Evolutionary conservation across 2,888 invertebrate species (phyloP), one percentile per base, ranked within the genome.

Genomic region (Ditula angustiorana): DNA sequence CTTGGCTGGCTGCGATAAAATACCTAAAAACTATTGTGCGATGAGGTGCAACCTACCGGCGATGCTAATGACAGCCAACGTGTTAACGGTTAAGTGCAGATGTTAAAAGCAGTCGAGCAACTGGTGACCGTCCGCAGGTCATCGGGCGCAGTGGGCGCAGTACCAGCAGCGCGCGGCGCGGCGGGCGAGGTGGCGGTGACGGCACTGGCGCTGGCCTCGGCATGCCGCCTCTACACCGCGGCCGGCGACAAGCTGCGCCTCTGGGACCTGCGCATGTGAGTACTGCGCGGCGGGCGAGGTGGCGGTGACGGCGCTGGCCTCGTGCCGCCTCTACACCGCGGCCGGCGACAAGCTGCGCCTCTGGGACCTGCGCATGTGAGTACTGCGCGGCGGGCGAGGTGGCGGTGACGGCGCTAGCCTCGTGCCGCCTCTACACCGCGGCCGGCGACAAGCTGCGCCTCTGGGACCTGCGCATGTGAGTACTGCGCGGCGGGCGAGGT

Each of bases 211-310:
- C 87, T 96, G 5, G 94, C 95, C 56, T 85, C 94, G n/a, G 68
- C 95, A 90, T 74, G 94, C 87, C 73, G 94, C 35, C 92, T 98
- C 0, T 97, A 96, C 87, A 95, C 96, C 13, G 97, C 97, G 3
- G 95, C 96, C 7, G 96, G 96, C 8, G 97, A 96, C 82, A 95
- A 96, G 76, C 95, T 97, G 57, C 93, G 96, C n/a, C 94, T 97
- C 8, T 97, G 97, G 97, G 97, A 98, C 85, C 83, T 97, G 11
- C 90, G 96, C 71, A 96, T 94, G 94, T 94, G 72, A 79, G 87
- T 74, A 41, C 5, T 0, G 35, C 87, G 92, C 57, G 94, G 95
- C 66, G 78, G 77, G 77, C 11, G 80, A 74, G 81, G 71, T 69
- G 24, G 73, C 84, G 16, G 71, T 76, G 11, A 77, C 70, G 72